Conservation (phyloP, 2,113 vertebrate species). For the Scortum barcoo region DNA sequence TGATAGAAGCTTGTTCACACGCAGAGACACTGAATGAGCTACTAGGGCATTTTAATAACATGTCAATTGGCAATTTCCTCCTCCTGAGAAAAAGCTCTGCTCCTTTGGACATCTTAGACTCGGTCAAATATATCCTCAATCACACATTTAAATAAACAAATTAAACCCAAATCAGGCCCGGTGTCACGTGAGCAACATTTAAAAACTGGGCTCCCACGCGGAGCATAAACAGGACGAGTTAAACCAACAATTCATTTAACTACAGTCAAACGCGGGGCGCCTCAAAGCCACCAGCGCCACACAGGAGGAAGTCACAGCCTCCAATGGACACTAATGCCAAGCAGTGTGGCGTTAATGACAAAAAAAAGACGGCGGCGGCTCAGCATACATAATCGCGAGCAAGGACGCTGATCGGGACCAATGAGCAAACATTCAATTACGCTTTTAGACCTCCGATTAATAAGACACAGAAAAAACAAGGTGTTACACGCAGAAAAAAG, state of each 20-base stretch:
- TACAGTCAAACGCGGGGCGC: constrained; percentile 34
- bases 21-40: constrained; percentile 15
- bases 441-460: constrained; percentile 29
- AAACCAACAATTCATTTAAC: constrained; percentile 55
- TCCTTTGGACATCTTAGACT: constrained; percentile 25
- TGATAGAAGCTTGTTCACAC: constrained; percentile 26
- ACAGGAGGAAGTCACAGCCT: constrained; percentile 29
- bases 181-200: constrained; percentile 51
- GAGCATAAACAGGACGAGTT: constrained; percentile 16
- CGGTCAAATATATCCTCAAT: background rate
- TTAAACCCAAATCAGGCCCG: constrained; percentile 49
- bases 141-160: constrained; percentile 70
- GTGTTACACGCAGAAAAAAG: constrained; percentile 1
- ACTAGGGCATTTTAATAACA: background rate
- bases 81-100: background rate
- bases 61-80: constrained; percentile 8
- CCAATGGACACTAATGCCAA: constrained; percentile 49
- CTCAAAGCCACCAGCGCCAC: background rate
- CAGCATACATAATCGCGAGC: constrained; percentile 15
- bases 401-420: constrained; percentile 38
- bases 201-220: constrained; percentile 33
- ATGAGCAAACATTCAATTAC: constrained; percentile 36
- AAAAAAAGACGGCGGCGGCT: constrained; percentile 45
- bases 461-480: background rate
- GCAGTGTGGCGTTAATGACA: constrained; percentile 33